These are phyloP conservation scores for Peromyscus californicus DNA, from an alignment of 2,113 vertebrate species.

Conservation along the genomic window DNA sequence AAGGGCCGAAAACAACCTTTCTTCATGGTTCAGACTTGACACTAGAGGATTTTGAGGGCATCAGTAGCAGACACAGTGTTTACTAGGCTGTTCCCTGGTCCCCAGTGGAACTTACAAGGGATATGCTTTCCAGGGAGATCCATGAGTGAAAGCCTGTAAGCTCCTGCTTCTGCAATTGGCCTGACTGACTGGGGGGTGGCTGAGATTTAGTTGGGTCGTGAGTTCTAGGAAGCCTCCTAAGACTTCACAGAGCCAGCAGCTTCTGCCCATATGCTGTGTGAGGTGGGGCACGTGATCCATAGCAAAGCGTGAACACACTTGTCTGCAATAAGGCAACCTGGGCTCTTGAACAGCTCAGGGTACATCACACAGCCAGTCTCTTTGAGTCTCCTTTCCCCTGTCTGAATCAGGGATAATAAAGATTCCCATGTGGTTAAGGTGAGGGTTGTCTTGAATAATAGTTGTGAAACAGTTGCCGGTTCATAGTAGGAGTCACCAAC, in stretches of 20 bases:
- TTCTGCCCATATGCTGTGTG: background rate
- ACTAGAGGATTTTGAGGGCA: background rate
- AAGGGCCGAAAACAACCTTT: background rate
- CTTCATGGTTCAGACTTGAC: background rate
- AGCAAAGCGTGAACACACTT: background rate
- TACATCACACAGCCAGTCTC: too few relatives aligned
- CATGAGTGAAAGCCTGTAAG: background rate
- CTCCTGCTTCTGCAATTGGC: too few relatives aligned
- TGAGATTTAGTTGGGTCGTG: background rate
- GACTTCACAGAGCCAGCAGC: background rate
- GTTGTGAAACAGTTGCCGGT: background rate
- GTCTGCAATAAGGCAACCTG: background rate
- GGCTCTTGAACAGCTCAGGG: background rate
- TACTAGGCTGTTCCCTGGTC: background rate
- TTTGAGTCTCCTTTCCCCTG: background rate
- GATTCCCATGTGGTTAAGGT: background rate
- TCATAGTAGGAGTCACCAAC: background rate
- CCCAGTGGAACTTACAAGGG: background rate
- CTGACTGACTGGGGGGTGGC: background rate
- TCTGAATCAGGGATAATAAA: background rate
- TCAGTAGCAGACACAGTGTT: background rate
- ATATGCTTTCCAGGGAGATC: background rate
- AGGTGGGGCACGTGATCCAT: fast-evolving
- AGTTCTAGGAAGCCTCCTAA: background rate
- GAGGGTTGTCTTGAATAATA: background rate